Evolutionary conservation across 2,888 invertebrate species (phyloP), one percentile per base, ranked within the genome.

Genomic region (Ypsolopha scabrella): DNA sequence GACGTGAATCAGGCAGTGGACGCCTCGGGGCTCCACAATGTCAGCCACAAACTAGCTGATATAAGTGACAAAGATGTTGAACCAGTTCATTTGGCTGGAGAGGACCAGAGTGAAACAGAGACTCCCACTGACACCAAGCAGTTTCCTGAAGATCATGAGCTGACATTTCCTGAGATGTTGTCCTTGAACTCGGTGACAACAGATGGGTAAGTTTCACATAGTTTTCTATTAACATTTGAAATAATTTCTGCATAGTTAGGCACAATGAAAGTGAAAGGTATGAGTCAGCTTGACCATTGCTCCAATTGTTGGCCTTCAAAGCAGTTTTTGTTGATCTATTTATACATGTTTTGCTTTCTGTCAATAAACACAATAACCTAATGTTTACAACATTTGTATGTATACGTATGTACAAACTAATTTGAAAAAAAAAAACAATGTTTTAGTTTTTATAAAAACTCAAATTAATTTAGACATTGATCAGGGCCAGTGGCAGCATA

Each of bases 111-210:
- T 14, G 37, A 43, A 14, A 37, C 9, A 44, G 13, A 24, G 55
- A 53, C 41, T 43, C 52, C 33, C 53, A 55, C 8, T 43, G 43
- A 11, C 55, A 41, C 46, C 46, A 52, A n/a, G 14, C 8, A 13
- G 35, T 47, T 47, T 50, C 51, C 51, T 58, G 46, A 64, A 68
- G 54, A 69, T 75, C 53, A 70, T 58, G 80, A 88, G 72, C 80
- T 87, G 81, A 85, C 74, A 64, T 87, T 87, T 65, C 68, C 85
- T 53, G 88, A 88, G 51, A 71, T 83, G 52, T 63, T 87, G 60
- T 88, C 88, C 52, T 73, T 88, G 64, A 88, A 88, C 67, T 86
- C 88, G 51, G 88, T 88, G 54, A 80, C 88, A 53, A 83, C 86
- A 55, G 87, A 88, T 68, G 88, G 87, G 88, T 89, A 67, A 85